Base-by-base conservation (phyloP, 2,888 invertebrate genomes). In the Pachymerium ferrugineum region DNA sequence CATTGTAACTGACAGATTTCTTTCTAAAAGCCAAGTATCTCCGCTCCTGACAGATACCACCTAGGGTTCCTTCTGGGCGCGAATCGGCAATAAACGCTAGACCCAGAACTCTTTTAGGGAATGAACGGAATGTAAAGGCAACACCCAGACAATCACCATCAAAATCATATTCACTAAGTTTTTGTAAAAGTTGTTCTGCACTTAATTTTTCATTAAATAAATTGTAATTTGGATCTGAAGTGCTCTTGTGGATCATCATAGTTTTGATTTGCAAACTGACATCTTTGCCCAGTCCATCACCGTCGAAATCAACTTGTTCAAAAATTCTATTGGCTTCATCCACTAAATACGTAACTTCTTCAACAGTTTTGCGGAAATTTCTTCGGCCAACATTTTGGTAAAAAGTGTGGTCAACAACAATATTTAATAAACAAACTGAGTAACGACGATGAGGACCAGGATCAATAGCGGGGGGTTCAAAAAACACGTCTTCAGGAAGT, bases 1-100 rank as follows among this genome's bases (percentile, higher is more conserved):
- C 22, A 16, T 69, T 69, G 29, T 69, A 69, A 28, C 69, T 69
- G 8, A 70, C 6, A n/a, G 10, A 12, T 30, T 12, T 19, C 16
- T 28, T 28, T 8, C 8, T 6, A 10, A 8, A 10, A 70, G 8
- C 5, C 6, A 10, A 16, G 16, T 25, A 69, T 28, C 28, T 69
- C 10, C 69, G 19, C 28, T 19, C 14, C 28, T 72, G 35, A n/a
- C 73, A 73, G 8, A 67, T 67, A 12, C 73, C 73, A 42, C 72
- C 72, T 14, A 72, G 29, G 28, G 22, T 72, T 4, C 72, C 25
- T 5, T 22, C 4, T 22, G 22, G 38, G 16, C 22, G 19, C 4
- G 72, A 47, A 47, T 42, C 47, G 12, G 42, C 72, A 22, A 42
- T n/a, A 28, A 19, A 72, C 19, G 72, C 72, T 3, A 72, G 28